Percentiles rank a stretch among this genome's conserved stretches.
These are phyloP conservation scores for Aptenodytes patagonicus DNA, from an alignment of 2,113 vertebrate genomes.

Conservation along the genomic window DNA sequence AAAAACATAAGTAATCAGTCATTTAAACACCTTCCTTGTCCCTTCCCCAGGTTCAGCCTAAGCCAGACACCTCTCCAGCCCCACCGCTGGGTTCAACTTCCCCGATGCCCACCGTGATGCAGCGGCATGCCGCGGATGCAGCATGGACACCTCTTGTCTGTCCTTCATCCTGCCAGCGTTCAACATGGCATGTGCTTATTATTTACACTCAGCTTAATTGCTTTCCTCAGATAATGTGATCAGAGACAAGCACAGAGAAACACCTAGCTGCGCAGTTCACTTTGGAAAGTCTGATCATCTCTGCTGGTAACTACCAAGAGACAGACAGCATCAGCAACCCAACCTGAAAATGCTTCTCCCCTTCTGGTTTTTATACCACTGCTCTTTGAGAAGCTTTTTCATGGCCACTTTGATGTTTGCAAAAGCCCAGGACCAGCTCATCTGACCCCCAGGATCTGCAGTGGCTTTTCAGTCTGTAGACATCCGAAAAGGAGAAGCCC, in stretches of 20 bases:
- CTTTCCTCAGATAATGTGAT: background rate
- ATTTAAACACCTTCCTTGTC: background rate
- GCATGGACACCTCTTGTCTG: background rate
- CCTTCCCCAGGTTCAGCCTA: background rate
- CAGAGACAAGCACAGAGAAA: background rate
- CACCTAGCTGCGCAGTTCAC: background rate
- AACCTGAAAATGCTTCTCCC: background rate
- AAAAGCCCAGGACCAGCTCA: background rate
- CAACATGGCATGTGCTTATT: fast-evolving
- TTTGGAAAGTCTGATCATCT: background rate
- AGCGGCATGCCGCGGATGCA: fast-evolving
- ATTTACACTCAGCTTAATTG: background rate
- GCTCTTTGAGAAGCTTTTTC: background rate
- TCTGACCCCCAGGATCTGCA: background rate
- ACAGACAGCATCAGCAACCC: background rate
- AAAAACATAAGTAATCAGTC: background rate
- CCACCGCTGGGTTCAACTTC: background rate
- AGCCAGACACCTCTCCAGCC: background rate
- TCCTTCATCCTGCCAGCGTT: background rate
- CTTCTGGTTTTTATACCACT: background rate
- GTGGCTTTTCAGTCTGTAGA: background rate
- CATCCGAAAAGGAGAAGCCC: background rate
- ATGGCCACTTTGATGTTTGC: background rate
- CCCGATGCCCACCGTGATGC: background rate
- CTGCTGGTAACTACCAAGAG: background rate